A percentile compares a stretch with the other conserved stretches of the same genome.
Conservation (phyloP, 2,113 vertebrate species). For the Ifrita kowaldi region DNA sequence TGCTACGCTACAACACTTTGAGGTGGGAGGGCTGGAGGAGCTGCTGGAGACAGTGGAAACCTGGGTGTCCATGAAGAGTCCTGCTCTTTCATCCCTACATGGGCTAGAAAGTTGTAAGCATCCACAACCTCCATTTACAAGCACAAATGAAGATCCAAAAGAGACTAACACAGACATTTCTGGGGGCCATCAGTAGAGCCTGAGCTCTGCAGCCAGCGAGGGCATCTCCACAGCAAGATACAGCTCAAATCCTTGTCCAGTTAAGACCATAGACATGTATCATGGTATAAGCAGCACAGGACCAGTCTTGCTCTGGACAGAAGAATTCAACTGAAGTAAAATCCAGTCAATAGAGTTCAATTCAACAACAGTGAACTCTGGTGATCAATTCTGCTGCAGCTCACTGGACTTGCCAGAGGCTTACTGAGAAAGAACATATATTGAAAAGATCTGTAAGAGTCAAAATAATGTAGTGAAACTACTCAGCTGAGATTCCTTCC, state of each 20-base stretch:
- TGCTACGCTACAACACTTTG: not conserved
- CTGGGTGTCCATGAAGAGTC: not conserved
- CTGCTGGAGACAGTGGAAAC: not conserved
- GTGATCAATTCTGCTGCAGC: not conserved
- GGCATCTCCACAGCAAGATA: not conserved
- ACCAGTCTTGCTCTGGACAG: not conserved
- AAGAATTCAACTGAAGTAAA: not conserved
- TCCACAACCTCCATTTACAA: not conserved
- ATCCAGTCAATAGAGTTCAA: not conserved
- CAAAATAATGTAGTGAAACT: not conserved
- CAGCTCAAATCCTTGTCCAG: not conserved
- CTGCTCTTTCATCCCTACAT: not conserved
- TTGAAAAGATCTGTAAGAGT: not conserved
- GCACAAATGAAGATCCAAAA: not conserved
- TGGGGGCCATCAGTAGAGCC: not conserved
- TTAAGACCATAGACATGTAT: not conserved
- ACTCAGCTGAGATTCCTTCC: not conserved
- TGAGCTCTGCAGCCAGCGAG: not conserved
- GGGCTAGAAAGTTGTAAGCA: not conserved
- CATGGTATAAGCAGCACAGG: not conserved
- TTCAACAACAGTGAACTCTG: not conserved
- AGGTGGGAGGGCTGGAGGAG: not conserved
- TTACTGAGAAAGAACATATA: accelerated
- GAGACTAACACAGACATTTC: not conserved
- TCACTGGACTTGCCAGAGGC: not conserved